These are phyloP conservation scores for Acanthornis magna DNA, from an alignment of 2,797 vertebrate species.

Conservation along the genomic window DNA sequence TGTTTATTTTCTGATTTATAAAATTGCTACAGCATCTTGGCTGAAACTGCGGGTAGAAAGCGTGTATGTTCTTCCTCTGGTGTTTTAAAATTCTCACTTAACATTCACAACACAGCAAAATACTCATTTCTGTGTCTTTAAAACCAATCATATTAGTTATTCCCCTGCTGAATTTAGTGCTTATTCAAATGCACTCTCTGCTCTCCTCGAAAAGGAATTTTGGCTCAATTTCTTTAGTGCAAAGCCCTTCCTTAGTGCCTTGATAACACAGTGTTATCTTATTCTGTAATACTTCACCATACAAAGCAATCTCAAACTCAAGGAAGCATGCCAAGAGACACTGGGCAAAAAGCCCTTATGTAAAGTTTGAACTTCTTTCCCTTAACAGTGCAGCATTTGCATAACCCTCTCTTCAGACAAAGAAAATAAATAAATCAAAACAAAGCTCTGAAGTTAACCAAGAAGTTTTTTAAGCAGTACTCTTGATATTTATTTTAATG, in stretches of 20 bases:
- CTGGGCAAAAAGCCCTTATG: constrained; percentile 48
- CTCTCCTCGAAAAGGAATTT: constrained; percentile 51
- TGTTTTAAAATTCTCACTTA: neutral
- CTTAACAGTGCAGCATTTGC: constrained; percentile 33
- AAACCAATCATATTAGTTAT: constrained; percentile 50
- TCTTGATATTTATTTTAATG: constrained; percentile 2
- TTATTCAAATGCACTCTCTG: constrained; percentile 35
- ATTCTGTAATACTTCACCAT: constrained; percentile 41
- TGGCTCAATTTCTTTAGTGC: constrained; percentile 9
- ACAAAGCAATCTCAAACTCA: constrained; percentile 55
- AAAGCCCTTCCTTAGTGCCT: neutral
- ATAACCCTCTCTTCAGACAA: constrained; percentile 14
- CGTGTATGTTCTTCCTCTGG: neutral
- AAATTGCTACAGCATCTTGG: neutral
- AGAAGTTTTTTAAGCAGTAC: neutral
- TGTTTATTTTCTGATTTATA: constrained; percentile 37
- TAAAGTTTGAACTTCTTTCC: constrained; percentile 38
- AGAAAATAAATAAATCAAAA: constrained; percentile 52
- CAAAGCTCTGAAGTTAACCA: neutral
- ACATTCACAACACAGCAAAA: constrained; percentile 16
- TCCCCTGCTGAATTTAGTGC: constrained; percentile 49
- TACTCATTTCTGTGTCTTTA: constrained; percentile 48
- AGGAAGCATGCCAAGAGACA: constrained; percentile 43
- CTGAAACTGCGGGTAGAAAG: neutral
- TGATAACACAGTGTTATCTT: constrained; percentile 52